Conservation (phyloP, 64 coral and sea anemone genomes). For the Astreopora myriophthalma region DNA sequence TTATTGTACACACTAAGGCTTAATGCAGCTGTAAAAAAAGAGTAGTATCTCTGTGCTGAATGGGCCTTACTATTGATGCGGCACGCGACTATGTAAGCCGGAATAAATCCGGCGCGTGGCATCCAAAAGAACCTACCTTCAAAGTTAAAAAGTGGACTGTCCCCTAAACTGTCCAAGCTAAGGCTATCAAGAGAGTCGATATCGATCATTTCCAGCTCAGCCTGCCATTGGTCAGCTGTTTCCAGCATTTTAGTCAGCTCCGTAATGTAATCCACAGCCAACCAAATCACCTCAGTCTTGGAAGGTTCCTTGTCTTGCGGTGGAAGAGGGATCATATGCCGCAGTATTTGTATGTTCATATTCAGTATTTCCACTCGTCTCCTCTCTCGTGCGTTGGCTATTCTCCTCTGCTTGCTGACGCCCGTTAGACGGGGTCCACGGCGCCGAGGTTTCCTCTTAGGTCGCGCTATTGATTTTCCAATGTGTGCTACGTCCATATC, state of each 20-base stretch:
- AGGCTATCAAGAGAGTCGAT: constrained; percentile 23
- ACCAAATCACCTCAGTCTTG: constrained; percentile 72
- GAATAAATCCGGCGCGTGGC: background rate
- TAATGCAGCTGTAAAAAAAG: no score
- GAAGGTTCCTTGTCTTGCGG: constrained; percentile 77
- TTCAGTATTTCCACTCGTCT: constrained; percentile 67
- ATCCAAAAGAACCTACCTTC: background rate
- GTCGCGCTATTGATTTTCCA: background rate
- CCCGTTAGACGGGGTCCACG: constrained; percentile 68
- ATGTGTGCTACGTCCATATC: background rate
- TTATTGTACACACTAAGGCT: no score
- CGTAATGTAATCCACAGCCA: constrained; percentile 68
- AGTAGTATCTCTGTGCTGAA: background rate
- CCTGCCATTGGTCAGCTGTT: background rate
- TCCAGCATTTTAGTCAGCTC: constrained; percentile 69
- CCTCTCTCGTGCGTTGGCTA: constrained; percentile 73
- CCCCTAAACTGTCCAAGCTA: constrained; percentile 12
- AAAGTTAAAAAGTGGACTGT: constrained; percentile 41
- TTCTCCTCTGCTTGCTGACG: constrained; percentile 69
- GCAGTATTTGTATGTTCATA: constrained; percentile 73
- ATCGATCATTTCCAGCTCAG: constrained; percentile 31
- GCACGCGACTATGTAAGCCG: background rate
- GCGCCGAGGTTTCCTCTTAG: constrained; percentile 56
- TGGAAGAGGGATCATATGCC: constrained; percentile 66
- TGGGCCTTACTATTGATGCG: background rate